Conservation (phyloP, 92 coral and sea anemone species). For the Epizoanthus ramosus region DNA sequence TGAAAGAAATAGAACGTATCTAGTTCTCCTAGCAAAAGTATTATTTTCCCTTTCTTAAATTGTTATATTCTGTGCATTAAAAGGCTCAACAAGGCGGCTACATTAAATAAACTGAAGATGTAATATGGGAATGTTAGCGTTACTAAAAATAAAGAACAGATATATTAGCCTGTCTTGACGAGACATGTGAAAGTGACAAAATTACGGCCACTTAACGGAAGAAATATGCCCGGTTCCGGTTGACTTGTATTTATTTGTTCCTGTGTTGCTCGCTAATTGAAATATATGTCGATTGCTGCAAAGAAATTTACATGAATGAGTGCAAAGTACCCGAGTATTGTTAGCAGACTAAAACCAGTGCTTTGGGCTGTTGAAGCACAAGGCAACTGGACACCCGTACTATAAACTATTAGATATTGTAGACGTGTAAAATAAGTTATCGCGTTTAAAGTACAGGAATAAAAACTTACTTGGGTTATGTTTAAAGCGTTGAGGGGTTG, state of each 20-base stretch:
- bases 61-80: not conserved
- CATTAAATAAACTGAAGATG: not conserved
- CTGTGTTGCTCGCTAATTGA: slow-evolving; percentile 12
- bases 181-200: not conserved
- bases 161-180: not conserved
- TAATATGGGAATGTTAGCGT: not conserved
- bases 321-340: slow-evolving; percentile 22
- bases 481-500: slow-evolving; percentile 82
- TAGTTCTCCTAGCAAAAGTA: not conserved
- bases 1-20: slow-evolving; percentile 7
- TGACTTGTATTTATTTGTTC: slow-evolving; percentile 1
- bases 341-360: not conserved
- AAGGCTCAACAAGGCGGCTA: not conserved
- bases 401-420: not conserved
- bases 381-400: not conserved
- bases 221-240: slow-evolving; percentile 36
- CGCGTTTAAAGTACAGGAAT: slow-evolving; percentile 16
- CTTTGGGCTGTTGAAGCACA: slow-evolving; percentile 7
- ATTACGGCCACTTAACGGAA: not conserved
- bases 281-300: slow-evolving; percentile 33
- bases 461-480: slow-evolving; percentile 74
- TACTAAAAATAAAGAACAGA: slow-evolving; percentile 24
- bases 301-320: slow-evolving; percentile 42
- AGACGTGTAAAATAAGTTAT: slow-evolving; percentile 33
- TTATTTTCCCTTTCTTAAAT: not conserved